These are phyloP conservation scores for Apeira syringaria DNA, from an alignment of 2,888 invertebrate species.

Conservation along the genomic window DNA sequence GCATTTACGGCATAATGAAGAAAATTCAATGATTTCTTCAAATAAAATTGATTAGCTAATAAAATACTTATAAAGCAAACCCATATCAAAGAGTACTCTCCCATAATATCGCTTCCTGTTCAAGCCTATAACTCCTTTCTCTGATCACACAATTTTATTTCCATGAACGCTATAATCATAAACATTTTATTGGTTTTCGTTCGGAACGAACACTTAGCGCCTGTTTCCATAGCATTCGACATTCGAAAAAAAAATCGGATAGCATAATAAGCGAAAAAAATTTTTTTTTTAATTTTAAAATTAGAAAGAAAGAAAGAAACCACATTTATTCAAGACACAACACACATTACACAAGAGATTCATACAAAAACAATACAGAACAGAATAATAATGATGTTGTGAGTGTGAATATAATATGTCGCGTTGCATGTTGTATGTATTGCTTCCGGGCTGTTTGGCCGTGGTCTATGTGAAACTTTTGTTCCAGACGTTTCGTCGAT, in stretches of 20 bases:
- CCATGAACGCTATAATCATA: slow-evolving; percentile 76
- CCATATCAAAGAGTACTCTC: slow-evolving; percentile 48
- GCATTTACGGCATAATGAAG: slow-evolving; percentile 25
- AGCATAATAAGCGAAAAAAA: not conserved
- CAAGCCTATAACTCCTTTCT: slow-evolving; percentile 56
- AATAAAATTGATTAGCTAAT: slow-evolving; percentile 43
- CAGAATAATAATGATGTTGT: no score
- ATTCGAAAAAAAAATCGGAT: not conserved
- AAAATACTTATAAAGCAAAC: slow-evolving; percentile 43
- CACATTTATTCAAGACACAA: no score
- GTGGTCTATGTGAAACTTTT: no score
- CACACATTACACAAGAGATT: no score
- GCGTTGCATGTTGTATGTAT: no score
- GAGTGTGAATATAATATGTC: no score
- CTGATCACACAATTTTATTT: slow-evolving; percentile 74
- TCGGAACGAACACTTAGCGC: slow-evolving; percentile 62
- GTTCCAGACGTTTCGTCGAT: no score
- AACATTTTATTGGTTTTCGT: slow-evolving; percentile 77
- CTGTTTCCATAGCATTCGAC: not conserved
- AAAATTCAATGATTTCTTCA: slow-evolving; percentile 40
- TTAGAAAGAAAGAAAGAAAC: no score
- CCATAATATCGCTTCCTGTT: slow-evolving; percentile 47
- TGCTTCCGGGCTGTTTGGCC: no score
- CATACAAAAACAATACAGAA: no score
- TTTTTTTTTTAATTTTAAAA: no score